phyloP scores from a whole-genome alignment of 2,113 vertebrate species.

The Myrmecobius fasciatus region DNA sequence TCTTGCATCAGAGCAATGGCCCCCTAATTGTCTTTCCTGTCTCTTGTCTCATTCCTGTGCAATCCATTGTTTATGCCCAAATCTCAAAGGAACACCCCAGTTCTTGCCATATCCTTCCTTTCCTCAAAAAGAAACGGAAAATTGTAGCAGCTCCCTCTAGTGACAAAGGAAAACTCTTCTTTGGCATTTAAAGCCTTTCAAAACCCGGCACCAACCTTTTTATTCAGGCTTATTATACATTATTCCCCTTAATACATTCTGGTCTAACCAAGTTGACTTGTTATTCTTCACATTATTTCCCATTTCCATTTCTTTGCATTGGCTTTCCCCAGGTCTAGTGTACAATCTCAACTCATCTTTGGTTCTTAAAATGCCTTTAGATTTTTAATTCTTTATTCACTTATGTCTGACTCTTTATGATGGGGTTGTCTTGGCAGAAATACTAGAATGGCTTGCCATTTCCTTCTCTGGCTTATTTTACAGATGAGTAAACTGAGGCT shows the following conservation, averaged over 20 bases:
- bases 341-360: background rate
- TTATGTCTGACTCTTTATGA: background rate
- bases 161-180: background rate
- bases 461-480: background rate
- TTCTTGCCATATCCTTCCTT: background rate
- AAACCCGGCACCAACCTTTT: background rate
- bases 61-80: background rate
- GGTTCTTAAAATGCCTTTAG: background rate
- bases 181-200: background rate
- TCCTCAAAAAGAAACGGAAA: background rate
- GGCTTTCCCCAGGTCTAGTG: background rate
- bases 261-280: background rate
- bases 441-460: background rate
- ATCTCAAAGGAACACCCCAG: background rate
- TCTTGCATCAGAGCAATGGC: background rate
- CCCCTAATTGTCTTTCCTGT: background rate
- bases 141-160: background rate
- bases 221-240: background rate
- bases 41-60: background rate
- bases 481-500: background rate
- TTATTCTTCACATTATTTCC: background rate
- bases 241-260: background rate
- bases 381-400: background rate
- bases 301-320: background rate
- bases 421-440: background rate